phyloP scores from a whole-genome alignment of 37 sponge, comb jelly and placozoan species.

The Diacarnus erythraeanus region DNA sequence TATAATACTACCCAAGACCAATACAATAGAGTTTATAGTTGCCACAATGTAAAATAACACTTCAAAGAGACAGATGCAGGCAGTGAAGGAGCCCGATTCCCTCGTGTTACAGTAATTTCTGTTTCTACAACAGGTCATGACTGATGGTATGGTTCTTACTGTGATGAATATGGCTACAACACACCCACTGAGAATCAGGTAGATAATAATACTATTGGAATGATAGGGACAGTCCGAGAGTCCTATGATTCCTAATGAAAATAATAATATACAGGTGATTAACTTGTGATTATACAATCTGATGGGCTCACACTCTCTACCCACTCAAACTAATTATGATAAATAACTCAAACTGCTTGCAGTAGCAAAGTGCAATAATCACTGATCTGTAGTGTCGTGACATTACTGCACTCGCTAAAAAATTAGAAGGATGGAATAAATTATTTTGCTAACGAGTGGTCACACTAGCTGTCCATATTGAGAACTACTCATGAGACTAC shows the following conservation, averaged over 20 bases:
- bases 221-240: slow-evolving; percentile 19
- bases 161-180: slow-evolving; percentile 17
- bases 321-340: too few species aligned
- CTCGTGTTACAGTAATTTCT: background rate
- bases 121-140: slow-evolving; percentile 42
- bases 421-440: too few species aligned
- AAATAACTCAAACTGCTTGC: too few species aligned
- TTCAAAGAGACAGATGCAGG: slow-evolving; percentile 30
- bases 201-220: slow-evolving; percentile 16
- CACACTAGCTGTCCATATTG: too few species aligned
- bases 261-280: background rate
- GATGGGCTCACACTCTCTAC: too few species aligned
- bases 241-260: slow-evolving; percentile 1
- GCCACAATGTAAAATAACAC: slow-evolving; percentile 15
- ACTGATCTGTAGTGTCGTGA: too few species aligned
- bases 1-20: slow-evolving; percentile 24
- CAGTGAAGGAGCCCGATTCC: background rate
- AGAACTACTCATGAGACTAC: too few species aligned
- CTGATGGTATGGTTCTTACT: slow-evolving; percentile 21
- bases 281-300: background rate
- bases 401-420: too few species aligned
- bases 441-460: too few species aligned
- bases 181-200: slow-evolving; percentile 23
- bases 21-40: background rate
- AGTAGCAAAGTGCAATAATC: too few species aligned